phyloP scores from a whole-genome alignment of 92 coral and sea anemone genomes.

The Heliopora coerulea region DNA sequence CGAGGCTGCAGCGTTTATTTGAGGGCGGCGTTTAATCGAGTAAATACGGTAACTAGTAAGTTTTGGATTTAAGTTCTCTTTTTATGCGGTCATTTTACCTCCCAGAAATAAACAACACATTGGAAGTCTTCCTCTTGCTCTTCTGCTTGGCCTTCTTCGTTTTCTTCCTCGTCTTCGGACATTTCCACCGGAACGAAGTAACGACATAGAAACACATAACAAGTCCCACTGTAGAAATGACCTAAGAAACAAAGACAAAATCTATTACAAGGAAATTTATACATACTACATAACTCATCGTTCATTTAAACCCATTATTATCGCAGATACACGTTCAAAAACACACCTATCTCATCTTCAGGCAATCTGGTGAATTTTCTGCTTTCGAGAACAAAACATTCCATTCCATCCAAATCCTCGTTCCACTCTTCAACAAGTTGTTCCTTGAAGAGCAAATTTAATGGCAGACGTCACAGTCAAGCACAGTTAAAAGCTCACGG shows the following conservation, averaged over 20 bases:
- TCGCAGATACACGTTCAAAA: background rate
- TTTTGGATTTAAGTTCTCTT: too few species aligned
- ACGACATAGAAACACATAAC: constrained; percentile 96
- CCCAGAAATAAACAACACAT: constrained; percentile 99
- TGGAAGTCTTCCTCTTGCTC: constrained; percentile 98
- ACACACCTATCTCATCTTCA: constrained; percentile 90
- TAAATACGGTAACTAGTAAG: too few species aligned
- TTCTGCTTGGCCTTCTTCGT: constrained; percentile 67
- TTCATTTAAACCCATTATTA: too few species aligned
- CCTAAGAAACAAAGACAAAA: too few species aligned
- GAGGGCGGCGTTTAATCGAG: too few species aligned
- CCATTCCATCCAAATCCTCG: constrained; percentile 99
- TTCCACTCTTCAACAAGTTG: constrained; percentile 98
- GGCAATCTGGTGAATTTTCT: constrained; percentile 90
- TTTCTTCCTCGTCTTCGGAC: constrained; percentile 80
- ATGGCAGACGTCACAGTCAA: too few species aligned
- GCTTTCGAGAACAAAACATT: constrained; percentile 95
- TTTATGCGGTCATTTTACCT: constrained; percentile 59
- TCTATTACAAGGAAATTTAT: too few species aligned
- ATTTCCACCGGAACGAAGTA: constrained; percentile 96
- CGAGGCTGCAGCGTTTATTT: too few species aligned
- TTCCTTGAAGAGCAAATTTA: constrained; percentile 49
- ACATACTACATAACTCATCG: too few species aligned
- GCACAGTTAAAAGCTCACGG: background rate
- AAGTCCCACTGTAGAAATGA: constrained; percentile 88